These are phyloP conservation scores for Amphimedon queenslandica DNA, from an alignment of 37 sponge, comb jelly and placozoan species.

Conservation along the genomic window DNA sequence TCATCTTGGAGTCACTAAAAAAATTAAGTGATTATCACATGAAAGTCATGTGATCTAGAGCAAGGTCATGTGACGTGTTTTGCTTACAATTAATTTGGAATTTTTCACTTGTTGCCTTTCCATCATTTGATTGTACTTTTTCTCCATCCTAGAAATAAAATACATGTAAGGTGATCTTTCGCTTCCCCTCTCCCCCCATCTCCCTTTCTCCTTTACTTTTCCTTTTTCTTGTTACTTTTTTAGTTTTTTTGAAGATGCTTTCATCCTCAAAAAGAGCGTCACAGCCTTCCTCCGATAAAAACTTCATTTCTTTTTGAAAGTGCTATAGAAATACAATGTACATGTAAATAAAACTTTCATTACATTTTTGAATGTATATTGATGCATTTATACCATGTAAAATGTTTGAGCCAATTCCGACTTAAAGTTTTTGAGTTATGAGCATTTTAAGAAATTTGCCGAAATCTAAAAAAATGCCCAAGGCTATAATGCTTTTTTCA, in stretches of 20 bases:
- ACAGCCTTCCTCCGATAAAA: slow-evolving; percentile 34
- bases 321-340: slow-evolving; percentile 38
- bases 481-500: slow-evolving; percentile 85
- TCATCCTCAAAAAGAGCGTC: slow-evolving; percentile 55
- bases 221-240: slow-evolving; percentile 74
- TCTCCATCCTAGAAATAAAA: slow-evolving; percentile 44
- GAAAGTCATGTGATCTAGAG: neutral
- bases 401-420: slow-evolving; percentile 21
- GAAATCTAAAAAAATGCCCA: too few relatives aligned
- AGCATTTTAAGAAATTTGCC: too few relatives aligned
- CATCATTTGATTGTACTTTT: slow-evolving; percentile 40
- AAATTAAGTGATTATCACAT: neutral
- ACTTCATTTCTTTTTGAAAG: slow-evolving; percentile 71
- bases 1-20: slow-evolving; percentile 52
- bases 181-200: too few relatives aligned
- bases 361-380: too few relatives aligned
- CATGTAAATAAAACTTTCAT: too few relatives aligned
- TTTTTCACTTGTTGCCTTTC: slow-evolving; percentile 42
- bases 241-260: slow-evolving; percentile 62
- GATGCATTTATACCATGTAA: too few relatives aligned
- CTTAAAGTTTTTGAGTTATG: slow-evolving; percentile 66
- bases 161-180: too few relatives aligned
- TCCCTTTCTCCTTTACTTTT: too few relatives aligned
- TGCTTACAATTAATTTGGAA: slow-evolving; percentile 39
- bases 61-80: too few relatives aligned